A percentile compares a stretch with the other conserved stretches of the same genome.
Conservation (phyloP, 2,797 vertebrate species). For the Phataginus tetradactyla region DNA sequence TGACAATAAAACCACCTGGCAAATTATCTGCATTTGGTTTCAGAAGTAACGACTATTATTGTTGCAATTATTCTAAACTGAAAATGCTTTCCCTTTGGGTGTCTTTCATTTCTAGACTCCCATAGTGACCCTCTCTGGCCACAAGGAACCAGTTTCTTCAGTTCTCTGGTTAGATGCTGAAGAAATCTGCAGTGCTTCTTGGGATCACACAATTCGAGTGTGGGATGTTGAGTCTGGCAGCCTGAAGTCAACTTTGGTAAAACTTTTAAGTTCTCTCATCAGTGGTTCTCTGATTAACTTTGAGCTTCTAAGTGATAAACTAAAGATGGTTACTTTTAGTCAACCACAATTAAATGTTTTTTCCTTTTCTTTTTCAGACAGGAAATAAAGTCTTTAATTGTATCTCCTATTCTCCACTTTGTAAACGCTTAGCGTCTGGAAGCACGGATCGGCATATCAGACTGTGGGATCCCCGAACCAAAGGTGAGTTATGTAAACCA, state of each 20-base stretch:
- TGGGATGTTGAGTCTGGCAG: constrained; percentile 95
- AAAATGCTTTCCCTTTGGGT: constrained; percentile 53
- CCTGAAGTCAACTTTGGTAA: constrained; percentile 94
- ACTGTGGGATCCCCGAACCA: constrained; percentile 96
- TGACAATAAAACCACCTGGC: neutral
- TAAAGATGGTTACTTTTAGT: constrained; percentile 9
- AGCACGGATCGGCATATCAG: constrained; percentile 96
- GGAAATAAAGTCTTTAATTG: constrained; percentile 98
- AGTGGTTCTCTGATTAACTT: neutral
- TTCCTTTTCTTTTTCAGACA: constrained; percentile 85
- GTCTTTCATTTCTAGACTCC: constrained; percentile 90
- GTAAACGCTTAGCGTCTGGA: constrained; percentile 94
- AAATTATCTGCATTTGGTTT: neutral
- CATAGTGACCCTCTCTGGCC: constrained; percentile 95
- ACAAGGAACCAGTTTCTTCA: constrained; percentile 95
- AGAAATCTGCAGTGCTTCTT: constrained; percentile 96
- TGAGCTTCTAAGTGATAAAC: constrained; percentile 19
- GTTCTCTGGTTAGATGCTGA: constrained; percentile 95
- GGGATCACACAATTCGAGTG: constrained; percentile 97
- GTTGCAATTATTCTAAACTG: constrained; percentile 43
- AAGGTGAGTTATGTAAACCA: constrained; percentile 87
- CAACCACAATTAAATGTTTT: neutral
- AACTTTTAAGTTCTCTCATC: constrained; percentile 63
- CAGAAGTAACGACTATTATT: constrained; percentile 19
- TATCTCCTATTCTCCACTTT: constrained; percentile 94